These are phyloP conservation scores for Melanitta fusca DNA, from an alignment of 2,797 vertebrate species.

Conservation along the genomic window DNA sequence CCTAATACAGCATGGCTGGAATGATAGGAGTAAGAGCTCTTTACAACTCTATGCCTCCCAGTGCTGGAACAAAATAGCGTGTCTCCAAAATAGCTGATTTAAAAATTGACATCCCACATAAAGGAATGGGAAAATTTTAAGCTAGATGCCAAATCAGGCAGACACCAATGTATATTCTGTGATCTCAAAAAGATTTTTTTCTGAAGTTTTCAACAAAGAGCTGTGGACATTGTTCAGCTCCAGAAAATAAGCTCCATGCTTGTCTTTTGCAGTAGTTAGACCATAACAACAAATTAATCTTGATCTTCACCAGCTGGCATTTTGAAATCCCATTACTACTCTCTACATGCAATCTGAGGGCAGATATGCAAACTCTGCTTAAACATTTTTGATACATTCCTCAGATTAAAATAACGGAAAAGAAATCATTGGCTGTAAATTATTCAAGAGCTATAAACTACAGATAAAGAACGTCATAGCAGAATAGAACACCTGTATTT, in stretches of 20 bases:
- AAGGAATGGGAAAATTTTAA: background rate
- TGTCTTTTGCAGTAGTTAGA: background rate
- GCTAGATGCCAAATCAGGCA: background rate
- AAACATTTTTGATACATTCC: constrained; percentile 8
- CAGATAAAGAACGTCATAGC: background rate
- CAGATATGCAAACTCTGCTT: background rate
- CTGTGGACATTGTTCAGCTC: background rate
- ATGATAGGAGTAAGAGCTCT: background rate
- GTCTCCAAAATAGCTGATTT: background rate
- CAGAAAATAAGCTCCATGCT: background rate
- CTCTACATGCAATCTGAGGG: background rate
- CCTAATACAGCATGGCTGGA: background rate
- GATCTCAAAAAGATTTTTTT: background rate
- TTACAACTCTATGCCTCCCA: background rate
- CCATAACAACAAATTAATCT: background rate
- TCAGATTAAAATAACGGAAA: background rate
- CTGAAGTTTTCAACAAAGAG: background rate
- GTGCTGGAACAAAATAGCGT: background rate
- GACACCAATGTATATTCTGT: background rate
- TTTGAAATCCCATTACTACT: background rate
- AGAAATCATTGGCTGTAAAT: background rate
- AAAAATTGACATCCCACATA: background rate
- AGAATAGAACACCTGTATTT: background rate
- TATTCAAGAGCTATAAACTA: constrained; percentile 39
- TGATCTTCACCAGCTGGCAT: background rate